phyloP scores from a whole-genome alignment of 2,888 invertebrate genomes.

The Lasioglossum calceatum region DNA sequence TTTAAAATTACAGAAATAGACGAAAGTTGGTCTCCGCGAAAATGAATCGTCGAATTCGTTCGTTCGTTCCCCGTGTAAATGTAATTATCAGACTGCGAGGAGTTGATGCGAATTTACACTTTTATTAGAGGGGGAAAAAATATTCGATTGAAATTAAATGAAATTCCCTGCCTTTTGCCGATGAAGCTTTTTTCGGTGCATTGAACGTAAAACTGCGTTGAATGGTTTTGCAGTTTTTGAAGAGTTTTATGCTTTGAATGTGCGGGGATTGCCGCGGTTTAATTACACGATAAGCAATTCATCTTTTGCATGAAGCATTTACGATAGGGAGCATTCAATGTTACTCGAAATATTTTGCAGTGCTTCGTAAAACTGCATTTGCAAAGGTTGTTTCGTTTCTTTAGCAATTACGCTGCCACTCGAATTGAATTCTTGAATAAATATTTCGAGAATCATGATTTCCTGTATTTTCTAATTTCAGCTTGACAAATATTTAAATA shows the following conservation, averaged over 20 bases:
- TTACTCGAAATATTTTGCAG: neutral
- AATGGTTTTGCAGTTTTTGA: neutral
- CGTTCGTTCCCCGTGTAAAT: neutral
- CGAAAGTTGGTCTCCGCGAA: neutral
- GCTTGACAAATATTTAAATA: neutral
- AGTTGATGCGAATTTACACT: neutral
- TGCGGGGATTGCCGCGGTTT: neutral
- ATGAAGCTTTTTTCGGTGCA: neutral
- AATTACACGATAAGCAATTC: constrained; percentile 3
- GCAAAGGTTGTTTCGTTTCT: neutral
- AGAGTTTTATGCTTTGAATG: neutral
- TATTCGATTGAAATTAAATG: neutral
- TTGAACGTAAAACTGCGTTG: neutral
- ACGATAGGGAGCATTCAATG: neutral
- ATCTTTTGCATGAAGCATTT: neutral
- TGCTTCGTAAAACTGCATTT: neutral
- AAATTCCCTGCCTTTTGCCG: neutral
- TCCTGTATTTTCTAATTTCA: neutral
- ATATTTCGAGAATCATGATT: neutral
- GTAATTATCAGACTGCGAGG: neutral
- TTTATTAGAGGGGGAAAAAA: neutral
- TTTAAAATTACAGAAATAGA: neutral
- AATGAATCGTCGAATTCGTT: neutral
- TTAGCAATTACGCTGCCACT: neutral
- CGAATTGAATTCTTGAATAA: neutral